Evolutionary conservation across 2,113 vertebrate species (phyloP), one percentile per base, ranked within the genome.

Genomic region (Macrotis lagotis): DNA sequence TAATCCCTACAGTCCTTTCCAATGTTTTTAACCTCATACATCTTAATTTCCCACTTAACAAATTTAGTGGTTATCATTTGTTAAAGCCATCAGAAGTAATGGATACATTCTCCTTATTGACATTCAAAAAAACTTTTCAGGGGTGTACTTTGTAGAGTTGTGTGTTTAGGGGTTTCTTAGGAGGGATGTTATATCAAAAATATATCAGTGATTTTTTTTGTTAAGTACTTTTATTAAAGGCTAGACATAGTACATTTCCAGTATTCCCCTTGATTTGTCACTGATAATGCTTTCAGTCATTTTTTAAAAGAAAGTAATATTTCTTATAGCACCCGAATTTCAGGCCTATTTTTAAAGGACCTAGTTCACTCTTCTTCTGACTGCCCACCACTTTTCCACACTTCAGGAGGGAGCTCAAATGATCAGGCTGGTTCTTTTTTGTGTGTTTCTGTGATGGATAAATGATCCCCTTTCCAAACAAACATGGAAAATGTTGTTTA

Each of bases 401-500:
- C 66, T n/a, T n/a, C 19, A 74, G 31, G 26, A 11, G 9, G 37
- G 59, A 19, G 66, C 6, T 16, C 19, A 83, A 19, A 44, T 44
- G 19, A 22, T 44, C 66, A 83, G 16, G 2, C n/a, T 83, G n/a
- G 44, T 74, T 74, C 16, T 83, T 19, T 83, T 44, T 44, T 83
- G 66, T 44, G n/a, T 83, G 6, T 19, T 91, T 66, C 66, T 48
- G 1, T 44, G 52, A 89, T 48, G 50, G 8, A 6, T 7, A 5
- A 0, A 0, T 8, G 16, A 2, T 0, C 49, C 48, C 51, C 28
- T 88, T 44, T 91, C 95, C 95, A 59, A 93, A 52, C 96, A 50
- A 96, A 51, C 96, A 95, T 88, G 96, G 92, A 92, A 96, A 92
- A 22, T 97, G 92, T 96, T 96, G 90, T 98, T 53, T 97, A 99